These are phyloP conservation scores for Halcyon badia DNA, from an alignment of 2,797 vertebrate genomes.

Conservation along the genomic window DNA sequence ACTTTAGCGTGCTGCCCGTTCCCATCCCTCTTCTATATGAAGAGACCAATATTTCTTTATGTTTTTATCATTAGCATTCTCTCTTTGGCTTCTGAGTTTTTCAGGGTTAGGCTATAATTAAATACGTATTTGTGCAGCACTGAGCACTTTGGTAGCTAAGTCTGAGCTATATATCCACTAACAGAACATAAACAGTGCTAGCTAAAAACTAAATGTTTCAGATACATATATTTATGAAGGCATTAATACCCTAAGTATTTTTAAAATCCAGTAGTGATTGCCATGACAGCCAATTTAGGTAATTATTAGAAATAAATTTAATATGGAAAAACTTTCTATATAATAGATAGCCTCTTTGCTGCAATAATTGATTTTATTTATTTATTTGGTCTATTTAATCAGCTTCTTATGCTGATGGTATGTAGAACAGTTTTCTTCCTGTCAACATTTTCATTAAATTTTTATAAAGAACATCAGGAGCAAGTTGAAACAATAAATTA, in stretches of 20 bases:
- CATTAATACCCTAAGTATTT: neutral
- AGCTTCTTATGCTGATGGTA: neutral
- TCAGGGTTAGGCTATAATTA: neutral
- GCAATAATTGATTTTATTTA: conserved; percentile 16
- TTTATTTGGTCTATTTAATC: conserved; percentile 9
- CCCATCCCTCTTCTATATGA: neutral
- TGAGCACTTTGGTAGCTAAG: neutral
- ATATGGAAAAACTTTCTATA: neutral
- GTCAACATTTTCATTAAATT: neutral
- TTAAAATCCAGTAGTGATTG: neutral
- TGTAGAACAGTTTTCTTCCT: neutral
- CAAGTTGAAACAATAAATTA: conserved; percentile 44
- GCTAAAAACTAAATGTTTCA: neutral
- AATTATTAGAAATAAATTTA: conserved; percentile 9
- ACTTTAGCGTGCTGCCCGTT: neutral
- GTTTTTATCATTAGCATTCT: neutral
- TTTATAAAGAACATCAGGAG: conserved; percentile 42
- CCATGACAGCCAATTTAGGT: neutral
- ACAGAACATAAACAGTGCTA: neutral
- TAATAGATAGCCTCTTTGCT: neutral
- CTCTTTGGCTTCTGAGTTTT: neutral
- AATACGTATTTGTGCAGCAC: neutral
- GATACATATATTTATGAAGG: neutral
- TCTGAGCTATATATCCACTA: neutral
- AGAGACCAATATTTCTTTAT: neutral